Percentiles rank a stretch among this genome's conserved stretches.
Conservation (phyloP, 2,113 vertebrate genomes). For the Oncorhynchus kisutch region DNA sequence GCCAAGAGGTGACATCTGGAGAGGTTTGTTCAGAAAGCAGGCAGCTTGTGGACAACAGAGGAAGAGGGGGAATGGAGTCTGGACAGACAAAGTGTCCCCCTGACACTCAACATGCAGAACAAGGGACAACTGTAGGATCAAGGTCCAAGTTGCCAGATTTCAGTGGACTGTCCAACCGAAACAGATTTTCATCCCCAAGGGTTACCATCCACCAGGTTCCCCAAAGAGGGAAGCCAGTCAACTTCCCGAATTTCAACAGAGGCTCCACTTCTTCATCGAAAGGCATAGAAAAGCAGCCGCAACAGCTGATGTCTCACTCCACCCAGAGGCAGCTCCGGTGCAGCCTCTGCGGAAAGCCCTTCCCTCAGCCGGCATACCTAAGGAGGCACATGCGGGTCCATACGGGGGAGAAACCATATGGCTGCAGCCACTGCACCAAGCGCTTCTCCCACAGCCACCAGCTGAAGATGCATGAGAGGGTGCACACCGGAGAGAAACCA, state of each 20-base stretch:
- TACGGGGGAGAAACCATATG: too few species aligned
- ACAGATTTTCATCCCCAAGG: not conserved
- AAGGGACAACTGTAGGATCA: not conserved
- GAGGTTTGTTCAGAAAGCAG: not conserved
- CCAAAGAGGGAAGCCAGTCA: too few species aligned
- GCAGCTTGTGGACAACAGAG: too few species aligned
- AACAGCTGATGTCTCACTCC: not conserved
- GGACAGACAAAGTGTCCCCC: not conserved
- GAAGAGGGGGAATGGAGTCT: not conserved
- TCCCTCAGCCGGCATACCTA: too few species aligned
- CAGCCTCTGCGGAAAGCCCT: too few species aligned
- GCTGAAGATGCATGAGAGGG: too few species aligned
- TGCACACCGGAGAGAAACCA: too few species aligned
- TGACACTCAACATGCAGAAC: not conserved
- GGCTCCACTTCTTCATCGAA: not conserved
- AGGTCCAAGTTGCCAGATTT: not conserved
- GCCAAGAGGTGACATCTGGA: not conserved
- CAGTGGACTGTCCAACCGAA: not conserved
- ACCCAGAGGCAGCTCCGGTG: not conserved
- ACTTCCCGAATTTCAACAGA: not conserved
- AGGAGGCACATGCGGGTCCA: too few species aligned
- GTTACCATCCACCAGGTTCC: too few species aligned
- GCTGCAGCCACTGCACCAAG: too few species aligned
- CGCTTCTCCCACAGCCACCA: too few species aligned
- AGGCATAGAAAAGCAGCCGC: not conserved